phyloP scores from a whole-genome alignment of 2,888 invertebrate species.

The Standfussiana lucernea region DNA sequence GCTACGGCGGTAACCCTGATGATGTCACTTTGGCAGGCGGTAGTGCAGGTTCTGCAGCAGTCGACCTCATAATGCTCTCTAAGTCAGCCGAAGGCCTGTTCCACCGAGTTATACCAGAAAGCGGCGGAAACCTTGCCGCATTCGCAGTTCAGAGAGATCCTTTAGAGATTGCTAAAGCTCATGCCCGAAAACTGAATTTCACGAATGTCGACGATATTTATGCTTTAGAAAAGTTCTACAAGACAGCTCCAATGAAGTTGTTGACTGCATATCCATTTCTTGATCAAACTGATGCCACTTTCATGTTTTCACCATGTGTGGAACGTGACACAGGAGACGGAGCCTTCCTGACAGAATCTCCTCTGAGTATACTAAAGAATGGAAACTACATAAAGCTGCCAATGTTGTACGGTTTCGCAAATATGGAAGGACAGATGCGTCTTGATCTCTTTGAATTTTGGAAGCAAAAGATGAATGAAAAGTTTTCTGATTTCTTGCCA shows the following conservation, averaged over 20 bases:
- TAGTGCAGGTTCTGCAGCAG: constrained; percentile 71
- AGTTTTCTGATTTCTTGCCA: constrained; percentile 71
- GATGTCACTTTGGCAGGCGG: constrained; percentile 72
- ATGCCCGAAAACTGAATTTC: constrained; percentile 61
- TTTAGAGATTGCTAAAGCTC: constrained; percentile 64
- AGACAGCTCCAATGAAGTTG: constrained; percentile 54
- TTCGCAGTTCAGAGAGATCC: constrained; percentile 69
- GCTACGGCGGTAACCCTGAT: constrained; percentile 74
- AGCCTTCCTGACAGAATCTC: constrained; percentile 67
- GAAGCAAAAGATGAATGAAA: constrained; percentile 67
- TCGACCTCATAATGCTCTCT: constrained; percentile 68
- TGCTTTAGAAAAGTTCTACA: constrained; percentile 68
- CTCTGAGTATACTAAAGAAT: constrained; percentile 67
- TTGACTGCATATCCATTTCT: constrained; percentile 54
- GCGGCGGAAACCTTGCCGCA: constrained; percentile 60
- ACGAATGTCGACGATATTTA: constrained; percentile 61
- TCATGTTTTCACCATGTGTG: constrained; percentile 64
- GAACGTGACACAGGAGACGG: constrained; percentile 60
- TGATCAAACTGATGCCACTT: constrained; percentile 50
- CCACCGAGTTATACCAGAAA: constrained; percentile 38
- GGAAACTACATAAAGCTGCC: constrained; percentile 67
- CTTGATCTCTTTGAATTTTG: constrained; percentile 61
- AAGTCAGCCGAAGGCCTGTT: constrained; percentile 58
- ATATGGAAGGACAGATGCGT: constrained; percentile 71
- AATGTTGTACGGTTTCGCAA: constrained; percentile 68